Percentiles rank a stretch among this genome's conserved stretches.
phyloP scores from a whole-genome alignment of 1,140 invertebrate genomes.

The Mycetomoellerius zeteki region DNA sequence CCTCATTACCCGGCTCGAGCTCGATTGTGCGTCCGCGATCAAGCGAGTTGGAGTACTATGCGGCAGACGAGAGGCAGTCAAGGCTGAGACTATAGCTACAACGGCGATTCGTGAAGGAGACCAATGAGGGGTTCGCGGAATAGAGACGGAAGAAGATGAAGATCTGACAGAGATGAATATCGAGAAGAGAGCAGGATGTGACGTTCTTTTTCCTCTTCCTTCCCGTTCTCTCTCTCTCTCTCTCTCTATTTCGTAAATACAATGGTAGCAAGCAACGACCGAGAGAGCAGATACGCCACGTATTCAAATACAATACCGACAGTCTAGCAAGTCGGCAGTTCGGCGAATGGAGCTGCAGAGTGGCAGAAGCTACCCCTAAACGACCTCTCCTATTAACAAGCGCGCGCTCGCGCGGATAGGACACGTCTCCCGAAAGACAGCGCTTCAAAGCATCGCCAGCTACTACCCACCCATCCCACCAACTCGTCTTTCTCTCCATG shows the following conservation, averaged over 20 bases:
- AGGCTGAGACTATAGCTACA: constrained; percentile 47
- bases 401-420: constrained; percentile 83
- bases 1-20: constrained; percentile 85
- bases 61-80: constrained; percentile 44
- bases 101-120: constrained; percentile 38
- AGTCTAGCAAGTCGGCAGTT: constrained; percentile 83
- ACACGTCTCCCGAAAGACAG: constrained; percentile 85
- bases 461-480: neutral
- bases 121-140: constrained; percentile 47
- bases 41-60: constrained; percentile 57
- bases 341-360: constrained; percentile 60
- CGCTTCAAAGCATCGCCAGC: constrained; percentile 82
- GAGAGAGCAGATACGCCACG: constrained; percentile 82
- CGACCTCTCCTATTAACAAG: constrained; percentile 85
- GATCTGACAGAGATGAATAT: constrained; percentile 32
- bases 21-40: constrained; percentile 82
- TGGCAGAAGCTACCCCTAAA: constrained; percentile 74
- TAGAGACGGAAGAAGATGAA: constrained; percentile 29
- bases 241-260: constrained; percentile 62
- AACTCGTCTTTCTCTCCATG: neutral
- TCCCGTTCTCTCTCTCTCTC: neutral
- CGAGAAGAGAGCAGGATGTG: constrained; percentile 57
- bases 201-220: constrained; percentile 43
- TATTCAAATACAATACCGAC: constrained; percentile 85
- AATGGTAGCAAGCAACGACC: constrained; percentile 79